These are phyloP conservation scores for Accipiter virgatus DNA, from an alignment of 2,113 vertebrate genomes.

Conservation along the genomic window DNA sequence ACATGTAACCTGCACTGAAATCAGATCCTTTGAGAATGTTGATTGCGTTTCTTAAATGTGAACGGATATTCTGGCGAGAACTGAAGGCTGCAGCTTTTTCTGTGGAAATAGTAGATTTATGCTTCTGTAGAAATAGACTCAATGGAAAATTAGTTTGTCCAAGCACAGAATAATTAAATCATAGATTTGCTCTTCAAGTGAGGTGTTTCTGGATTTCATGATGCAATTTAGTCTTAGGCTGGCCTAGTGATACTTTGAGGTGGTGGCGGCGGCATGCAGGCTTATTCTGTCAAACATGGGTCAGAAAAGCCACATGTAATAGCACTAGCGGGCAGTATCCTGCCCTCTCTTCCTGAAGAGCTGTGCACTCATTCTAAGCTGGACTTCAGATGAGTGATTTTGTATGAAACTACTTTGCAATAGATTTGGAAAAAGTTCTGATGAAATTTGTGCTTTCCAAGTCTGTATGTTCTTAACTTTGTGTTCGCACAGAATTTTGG, in stretches of 20 bases:
- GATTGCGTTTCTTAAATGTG: not conserved
- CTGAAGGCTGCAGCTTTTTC: not conserved
- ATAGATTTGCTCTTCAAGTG: not conserved
- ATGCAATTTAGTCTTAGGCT: not conserved
- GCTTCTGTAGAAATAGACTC: not conserved
- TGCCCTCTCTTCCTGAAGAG: not conserved
- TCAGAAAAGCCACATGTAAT: not conserved
- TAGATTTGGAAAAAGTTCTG: not conserved
- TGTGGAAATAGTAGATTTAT: not conserved
- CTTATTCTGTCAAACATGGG: accelerated
- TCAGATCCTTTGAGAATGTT: not conserved
- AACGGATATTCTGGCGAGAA: not conserved
- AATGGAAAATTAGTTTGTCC: not conserved
- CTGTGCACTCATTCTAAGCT: not conserved
- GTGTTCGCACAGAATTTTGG: accelerated
- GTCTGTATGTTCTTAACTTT: not conserved
- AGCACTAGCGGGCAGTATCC: not conserved
- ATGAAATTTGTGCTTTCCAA: not conserved
- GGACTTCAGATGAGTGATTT: not conserved
- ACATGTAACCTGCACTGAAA: not conserved
- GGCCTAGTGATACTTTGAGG: not conserved
- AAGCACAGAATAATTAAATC: not conserved
- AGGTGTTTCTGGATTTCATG: not conserved
- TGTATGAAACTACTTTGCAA: not conserved
- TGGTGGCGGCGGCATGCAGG: not conserved